Percentiles rank a stretch among this genome's conserved stretches.
phyloP scores from a whole-genome alignment of 2,888 invertebrate species.

The Diplazon laetatorius region DNA sequence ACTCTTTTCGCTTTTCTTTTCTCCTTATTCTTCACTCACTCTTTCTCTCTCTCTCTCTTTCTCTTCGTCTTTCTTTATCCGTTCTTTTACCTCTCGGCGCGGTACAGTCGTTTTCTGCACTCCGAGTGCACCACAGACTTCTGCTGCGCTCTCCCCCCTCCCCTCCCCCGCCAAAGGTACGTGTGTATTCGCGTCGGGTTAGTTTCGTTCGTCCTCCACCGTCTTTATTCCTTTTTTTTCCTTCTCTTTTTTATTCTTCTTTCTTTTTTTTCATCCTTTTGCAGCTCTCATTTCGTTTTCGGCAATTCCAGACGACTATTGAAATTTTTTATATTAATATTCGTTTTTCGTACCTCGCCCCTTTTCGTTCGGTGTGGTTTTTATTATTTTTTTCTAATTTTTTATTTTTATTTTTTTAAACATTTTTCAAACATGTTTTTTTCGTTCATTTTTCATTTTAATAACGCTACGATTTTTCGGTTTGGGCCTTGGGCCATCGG shows the following conservation, averaged over 20 bases:
- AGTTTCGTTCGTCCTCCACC: slow-evolving; percentile 23
- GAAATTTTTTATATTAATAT: slow-evolving; percentile 23
- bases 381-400: no score
- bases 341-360: neutral
- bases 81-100: slow-evolving; percentile 44
- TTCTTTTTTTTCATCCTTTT: neutral
- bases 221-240: slow-evolving; percentile 27
- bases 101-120: slow-evolving; percentile 59
- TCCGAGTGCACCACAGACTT: slow-evolving; percentile 38
- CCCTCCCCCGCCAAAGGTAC: no score
- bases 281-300: slow-evolving; percentile 56
- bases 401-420: slow-evolving; percentile 5
- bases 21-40: slow-evolving; percentile 49
- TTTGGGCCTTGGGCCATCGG: slow-evolving; percentile 9
- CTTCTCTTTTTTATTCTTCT: neutral
- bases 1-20: slow-evolving; percentile 56
- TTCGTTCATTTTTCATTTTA: no score
- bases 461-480: neutral
- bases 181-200: slow-evolving; percentile 57
- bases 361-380: neutral
- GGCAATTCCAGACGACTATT: slow-evolving; percentile 17
- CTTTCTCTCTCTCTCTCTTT: slow-evolving; percentile 52
- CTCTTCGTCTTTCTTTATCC: slow-evolving; percentile 44
- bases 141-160: slow-evolving; percentile 25
- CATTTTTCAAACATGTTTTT: no score